Conservation (phyloP, 2,888 invertebrate species). For the Morpho helenor region DNA sequence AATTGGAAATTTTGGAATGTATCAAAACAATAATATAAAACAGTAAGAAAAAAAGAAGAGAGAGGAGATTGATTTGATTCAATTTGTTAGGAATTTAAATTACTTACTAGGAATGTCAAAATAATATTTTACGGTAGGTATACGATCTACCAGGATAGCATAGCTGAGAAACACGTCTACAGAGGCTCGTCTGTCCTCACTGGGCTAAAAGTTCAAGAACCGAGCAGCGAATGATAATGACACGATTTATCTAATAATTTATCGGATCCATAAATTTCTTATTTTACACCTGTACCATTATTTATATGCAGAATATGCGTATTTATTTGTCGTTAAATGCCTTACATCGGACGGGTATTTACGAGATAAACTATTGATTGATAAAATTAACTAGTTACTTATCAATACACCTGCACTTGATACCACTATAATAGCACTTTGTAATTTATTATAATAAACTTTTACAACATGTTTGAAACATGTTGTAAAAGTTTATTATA, state of each 20-base stretch:
- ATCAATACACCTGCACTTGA: too few relatives aligned
- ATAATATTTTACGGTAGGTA: slow-evolving; percentile 35
- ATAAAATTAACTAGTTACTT: slow-evolving; percentile 1
- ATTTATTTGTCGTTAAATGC: slow-evolving; percentile 6
- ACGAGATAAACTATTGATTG: slow-evolving; percentile 4
- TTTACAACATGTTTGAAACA: too few relatives aligned
- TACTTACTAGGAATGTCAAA: slow-evolving; percentile 27
- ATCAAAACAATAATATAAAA: background rate
- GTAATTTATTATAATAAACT: too few relatives aligned
- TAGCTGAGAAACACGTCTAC: slow-evolving; percentile 32
- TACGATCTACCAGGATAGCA: slow-evolving; percentile 33
- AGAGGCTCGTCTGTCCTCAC: slow-evolving; percentile 38
- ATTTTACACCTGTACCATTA: slow-evolving; percentile 10
- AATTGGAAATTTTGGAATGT: too few relatives aligned
- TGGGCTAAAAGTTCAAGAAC: slow-evolving; percentile 57
- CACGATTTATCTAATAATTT: slow-evolving; percentile 20
- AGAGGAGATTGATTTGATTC: background rate
- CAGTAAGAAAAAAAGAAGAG: background rate
- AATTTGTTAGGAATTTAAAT: background rate
- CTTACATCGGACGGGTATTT: background rate
- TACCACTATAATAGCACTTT: too few relatives aligned
- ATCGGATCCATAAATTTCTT: slow-evolving; percentile 14
- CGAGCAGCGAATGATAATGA: slow-evolving; percentile 27
- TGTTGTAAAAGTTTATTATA: too few relatives aligned
- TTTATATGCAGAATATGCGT: slow-evolving; percentile 9